Base-by-base conservation (phyloP, 64 coral and sea anemone species). In the Astreopora myriophthalma region DNA sequence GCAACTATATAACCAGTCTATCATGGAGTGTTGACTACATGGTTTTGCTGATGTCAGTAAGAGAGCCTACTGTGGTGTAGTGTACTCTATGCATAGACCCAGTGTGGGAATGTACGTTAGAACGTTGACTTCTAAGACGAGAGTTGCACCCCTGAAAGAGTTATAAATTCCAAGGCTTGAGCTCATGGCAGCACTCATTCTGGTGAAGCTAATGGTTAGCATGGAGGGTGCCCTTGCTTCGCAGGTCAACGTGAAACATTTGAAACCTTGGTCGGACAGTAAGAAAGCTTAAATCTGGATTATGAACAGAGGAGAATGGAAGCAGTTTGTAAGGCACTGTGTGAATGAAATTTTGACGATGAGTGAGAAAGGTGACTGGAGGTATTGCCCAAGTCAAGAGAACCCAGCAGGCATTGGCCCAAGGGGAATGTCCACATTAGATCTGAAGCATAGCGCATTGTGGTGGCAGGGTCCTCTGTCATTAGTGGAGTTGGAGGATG, bases 51-150 rank as follows among this genome's bases (percentile, higher is more conserved):
- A 75, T 29, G 72, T 29, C 3, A 75, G 72, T 33, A 35, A 84
- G 31, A 84, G 37, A 48, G 35, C 78, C 5, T 82, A 84, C 48
- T 84, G 79, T 84, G 79, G 42, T 28, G 79, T 84, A 24, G 23
- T 84, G 24, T 84, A 84, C 30, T 23, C 58, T 4, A 48, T 63
- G 5, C 27, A 84, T 23, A 63, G 8, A 23, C 3, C n/a, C 3
- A 63, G 35, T 19, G 34, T 23, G 28, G 49, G 57, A 20, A 84
- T 16, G 1, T 63, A 84, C 10, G 42, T 31, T 5, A 84, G 35
- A 84, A 52, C 58, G 79, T 29, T 84, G 79, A 63, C 46, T 31
- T 63, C 57, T 8, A 84, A 63, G 79, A 84, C 44, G 28, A 38
- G 79, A 58, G 57, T 52, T 0, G 46, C 57, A 51, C 79, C 44